Base-by-base conservation (phyloP, 2,113 vertebrate genomes). In the Protomyctophum bolini region DNA sequence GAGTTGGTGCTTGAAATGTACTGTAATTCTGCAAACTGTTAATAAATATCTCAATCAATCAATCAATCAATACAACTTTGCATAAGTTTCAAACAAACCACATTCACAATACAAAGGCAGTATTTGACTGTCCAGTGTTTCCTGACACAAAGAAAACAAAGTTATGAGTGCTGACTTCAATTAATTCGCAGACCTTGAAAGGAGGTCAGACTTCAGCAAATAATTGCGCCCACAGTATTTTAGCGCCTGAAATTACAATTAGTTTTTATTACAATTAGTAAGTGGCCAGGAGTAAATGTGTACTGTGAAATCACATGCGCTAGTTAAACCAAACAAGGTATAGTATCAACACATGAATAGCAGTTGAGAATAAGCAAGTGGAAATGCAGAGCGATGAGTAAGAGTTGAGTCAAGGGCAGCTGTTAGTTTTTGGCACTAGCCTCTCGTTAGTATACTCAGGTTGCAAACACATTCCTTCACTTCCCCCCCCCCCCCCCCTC, bases 301-400 rank as follows among this genome's bases (percentile, higher is more conserved):
- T 85, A 83, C 87, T 79, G 85, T 83, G 84, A 76, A 89, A 92
- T 92, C 87, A 90, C 81, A 87, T 90, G 91, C 91, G 91, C 89
- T 76, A 90, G 86, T 90, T 91, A 89, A 87, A 85, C 85, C 82
- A 83, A 90, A 90, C 88, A 90, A 88, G 90, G 80, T 82, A 89
- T 88, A 83, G 86, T 90, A 90, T 90, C 89, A 84, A 89, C 89
- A 86, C 82, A 78, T 84, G 87, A 81, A 88, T 82, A 77, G 79
- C 86, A 83, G 86, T 83, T 76, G 80, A 88, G 88, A 84, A 86
- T 81, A 86, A 12, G 12, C 50, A 52, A 86, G 79, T 76, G 74
- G 77, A 70, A 78, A 82, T 67, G 70, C 75, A 87, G 75, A 81
- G 74, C 74, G 76, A 88, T 78, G 81, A 86, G 79, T 58, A 71